Evolutionary conservation across 2,797 vertebrate species (phyloP), one percentile per base, ranked within the genome.

Genomic region (Chiropotes sagulatus): DNA sequence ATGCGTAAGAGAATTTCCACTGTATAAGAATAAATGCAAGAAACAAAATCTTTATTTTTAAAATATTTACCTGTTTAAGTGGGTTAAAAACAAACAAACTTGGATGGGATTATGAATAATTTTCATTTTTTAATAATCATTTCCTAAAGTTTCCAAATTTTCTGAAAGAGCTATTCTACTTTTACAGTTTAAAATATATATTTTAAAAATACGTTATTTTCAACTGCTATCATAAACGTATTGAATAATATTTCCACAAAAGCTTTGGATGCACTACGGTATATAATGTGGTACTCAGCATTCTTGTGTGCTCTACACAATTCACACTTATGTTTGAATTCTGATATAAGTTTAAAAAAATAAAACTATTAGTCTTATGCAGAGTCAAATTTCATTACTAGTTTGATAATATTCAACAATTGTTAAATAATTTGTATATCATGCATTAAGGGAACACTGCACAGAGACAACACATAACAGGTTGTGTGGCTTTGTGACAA

Each of bases 341-440:
- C 24, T 36, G 57, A 52, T 15, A 50, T 17, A 61, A 48, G 13
- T 89, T 58, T 39, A 54, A 81, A 57, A 86, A 85, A 11, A 67
- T 8, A 85, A 87, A 92, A 78, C 70, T 78, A 50, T 28, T 44
- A 39, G 30, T 73, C 10, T 79, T 75, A 52, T 1, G 12, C 80
- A 92, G 39, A 96, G 64, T 81, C 39, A 85, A 75, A 88, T 85
- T 92, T 94, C 33, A 50, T 90, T 82, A 93, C n/a, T 39, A 10
- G 46, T 79, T 72, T 57, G 52, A 41, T 93, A 64, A 78, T 80
- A 41, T 28, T 91, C 54, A 84, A 93, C 64, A 89, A 72, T 33
- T 64, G 67, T 67, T 73, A 83, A 93, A 41, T 67, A 93, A 92
- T 54, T 36, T 57, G 41, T 82, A 73, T 79, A 84, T 41, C 52